Percentiles rank a stretch among this genome's conserved stretches.
phyloP scores from a whole-genome alignment of 1,140 invertebrate species.

The Penaeus chinensis region DNA sequence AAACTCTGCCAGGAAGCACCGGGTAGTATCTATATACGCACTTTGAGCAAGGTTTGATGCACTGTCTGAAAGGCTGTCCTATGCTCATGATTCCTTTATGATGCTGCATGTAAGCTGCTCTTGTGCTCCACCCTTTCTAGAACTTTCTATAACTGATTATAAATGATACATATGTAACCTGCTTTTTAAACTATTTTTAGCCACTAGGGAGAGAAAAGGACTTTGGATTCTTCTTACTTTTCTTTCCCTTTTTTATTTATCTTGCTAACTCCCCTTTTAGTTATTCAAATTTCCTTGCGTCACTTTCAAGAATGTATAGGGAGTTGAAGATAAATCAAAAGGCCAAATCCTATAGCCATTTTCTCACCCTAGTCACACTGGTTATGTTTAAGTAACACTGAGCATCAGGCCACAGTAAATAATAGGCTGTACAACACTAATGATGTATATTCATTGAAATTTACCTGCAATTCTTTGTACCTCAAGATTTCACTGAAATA shows the following conservation, averaged over 20 bases:
- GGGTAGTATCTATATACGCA: constrained; percentile 52
- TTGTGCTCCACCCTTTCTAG: constrained; percentile 52
- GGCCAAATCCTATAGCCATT: constrained; percentile 1
- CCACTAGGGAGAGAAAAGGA: neutral
- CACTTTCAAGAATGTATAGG: too few relatives aligned
- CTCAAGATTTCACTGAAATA: constrained; percentile 60
- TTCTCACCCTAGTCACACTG: constrained; percentile 23
- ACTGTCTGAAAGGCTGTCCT: constrained; percentile 41
- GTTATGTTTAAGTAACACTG: constrained; percentile 40
- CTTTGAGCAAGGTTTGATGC: constrained; percentile 58
- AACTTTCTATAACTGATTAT: constrained; percentile 30
- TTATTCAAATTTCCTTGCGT: too few relatives aligned
- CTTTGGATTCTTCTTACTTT: too few relatives aligned
- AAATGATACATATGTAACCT: constrained; percentile 38
- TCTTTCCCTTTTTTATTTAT: too few relatives aligned
- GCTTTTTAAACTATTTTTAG: constrained; percentile 37
- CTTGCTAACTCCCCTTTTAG: too few relatives aligned
- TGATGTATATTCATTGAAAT: constrained; percentile 60
- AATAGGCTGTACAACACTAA: constrained; percentile 59
- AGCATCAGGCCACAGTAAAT: constrained; percentile 58
- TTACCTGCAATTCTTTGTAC: constrained; percentile 62
- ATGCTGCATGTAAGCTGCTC: constrained; percentile 41
- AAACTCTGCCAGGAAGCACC: constrained; percentile 57
- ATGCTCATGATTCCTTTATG: constrained; percentile 38
- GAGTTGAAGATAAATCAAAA: too few relatives aligned